phyloP scores from a whole-genome alignment of 2,797 vertebrate genomes.

The Rhodeus uyekii region DNA sequence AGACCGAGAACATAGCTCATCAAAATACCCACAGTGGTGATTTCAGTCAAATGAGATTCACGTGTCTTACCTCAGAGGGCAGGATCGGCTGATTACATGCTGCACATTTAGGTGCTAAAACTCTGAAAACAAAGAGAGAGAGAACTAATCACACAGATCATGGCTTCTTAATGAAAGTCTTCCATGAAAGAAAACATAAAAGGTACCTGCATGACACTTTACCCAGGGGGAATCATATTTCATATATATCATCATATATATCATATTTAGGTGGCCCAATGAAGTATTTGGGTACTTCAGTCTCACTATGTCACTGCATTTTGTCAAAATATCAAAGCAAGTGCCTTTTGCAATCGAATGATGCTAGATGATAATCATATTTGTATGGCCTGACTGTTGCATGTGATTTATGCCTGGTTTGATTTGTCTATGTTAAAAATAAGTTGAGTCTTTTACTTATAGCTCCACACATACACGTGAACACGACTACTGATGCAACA shows the following conservation, averaged over 20 bases:
- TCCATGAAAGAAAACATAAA: background rate
- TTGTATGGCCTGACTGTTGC: no score
- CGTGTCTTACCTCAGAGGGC: conserved; percentile 86
- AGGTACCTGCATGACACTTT: background rate
- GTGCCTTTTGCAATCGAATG: background rate
- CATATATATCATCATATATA: no score
- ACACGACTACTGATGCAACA: no score
- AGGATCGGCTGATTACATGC: conserved; percentile 92
- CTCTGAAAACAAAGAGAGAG: conserved; percentile 71
- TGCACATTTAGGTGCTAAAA: conserved; percentile 94
- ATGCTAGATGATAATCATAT: no score
- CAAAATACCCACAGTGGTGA: background rate
- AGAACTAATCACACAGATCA: background rate
- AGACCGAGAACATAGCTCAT: background rate
- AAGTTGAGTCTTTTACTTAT: no score
- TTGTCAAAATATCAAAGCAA: background rate
- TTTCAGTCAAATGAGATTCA: background rate
- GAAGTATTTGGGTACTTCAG: background rate
- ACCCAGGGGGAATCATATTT: no score
- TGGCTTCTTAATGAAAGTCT: background rate
- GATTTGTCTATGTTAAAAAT: no score
- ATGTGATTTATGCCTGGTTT: no score
- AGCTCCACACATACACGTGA: no score
- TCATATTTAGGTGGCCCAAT: background rate
- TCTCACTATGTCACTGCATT: background rate